phyloP scores from a whole-genome alignment of 2,113 vertebrate species.

The Trogon melanurus region DNA sequence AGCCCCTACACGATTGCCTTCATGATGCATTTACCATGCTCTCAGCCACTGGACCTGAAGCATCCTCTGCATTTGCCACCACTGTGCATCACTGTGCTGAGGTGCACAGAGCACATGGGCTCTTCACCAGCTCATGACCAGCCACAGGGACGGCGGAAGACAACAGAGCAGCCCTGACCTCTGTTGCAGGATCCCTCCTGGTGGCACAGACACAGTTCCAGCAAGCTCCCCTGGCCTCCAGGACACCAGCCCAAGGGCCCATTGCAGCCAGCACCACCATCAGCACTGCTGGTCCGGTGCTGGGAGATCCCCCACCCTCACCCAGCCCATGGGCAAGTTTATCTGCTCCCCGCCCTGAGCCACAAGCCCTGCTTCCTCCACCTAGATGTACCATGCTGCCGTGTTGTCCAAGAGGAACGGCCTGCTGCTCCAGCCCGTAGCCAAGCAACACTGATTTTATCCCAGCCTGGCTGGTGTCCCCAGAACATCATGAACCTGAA shows the following conservation, averaged over 20 bases:
- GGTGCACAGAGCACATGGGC: rapidly evolving
- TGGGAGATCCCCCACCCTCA: neutral
- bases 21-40: neutral
- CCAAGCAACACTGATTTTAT: neutral
- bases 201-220: neutral
- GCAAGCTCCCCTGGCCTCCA: neutral
- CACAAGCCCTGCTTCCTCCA: neutral
- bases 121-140: rapidly evolving
- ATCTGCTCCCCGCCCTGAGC: neutral
- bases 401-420: neutral
- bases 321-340: rapidly evolving
- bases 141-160: neutral
- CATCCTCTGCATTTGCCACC: rapidly evolving
- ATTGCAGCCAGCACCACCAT: neutral
- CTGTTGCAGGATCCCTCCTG: neutral
- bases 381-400: rapidly evolving
- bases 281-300: neutral
- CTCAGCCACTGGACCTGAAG: neutral
- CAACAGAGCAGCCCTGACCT: neutral
- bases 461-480: neutral
- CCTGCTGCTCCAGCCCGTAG: neutral
- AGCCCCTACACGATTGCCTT: neutral
- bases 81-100: too few relatives aligned
- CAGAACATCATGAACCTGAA: neutral
- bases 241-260: neutral